These are phyloP conservation scores for Tiliqua scincoides DNA, from an alignment of 2,113 vertebrate species.

Conservation along the genomic window DNA sequence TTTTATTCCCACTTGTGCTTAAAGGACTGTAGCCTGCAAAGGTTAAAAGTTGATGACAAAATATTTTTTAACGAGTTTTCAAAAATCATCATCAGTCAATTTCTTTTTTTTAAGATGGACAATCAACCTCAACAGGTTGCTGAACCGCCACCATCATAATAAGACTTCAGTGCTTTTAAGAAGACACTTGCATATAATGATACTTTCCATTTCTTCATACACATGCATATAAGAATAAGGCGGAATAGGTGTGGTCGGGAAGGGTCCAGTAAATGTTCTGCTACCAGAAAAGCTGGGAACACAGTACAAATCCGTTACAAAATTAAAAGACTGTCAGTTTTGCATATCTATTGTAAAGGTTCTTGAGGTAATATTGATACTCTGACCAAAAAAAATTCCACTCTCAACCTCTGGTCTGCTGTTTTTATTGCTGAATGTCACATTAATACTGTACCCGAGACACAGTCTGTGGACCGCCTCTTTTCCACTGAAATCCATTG, in stretches of 20 bases:
- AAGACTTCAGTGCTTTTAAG: conserved; percentile 67
- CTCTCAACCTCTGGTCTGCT: conserved; percentile 56
- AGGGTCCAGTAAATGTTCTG: conserved; percentile 52
- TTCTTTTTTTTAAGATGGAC: conserved; percentile 26
- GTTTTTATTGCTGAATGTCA: conserved; percentile 80
- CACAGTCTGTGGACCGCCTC: not conserved
- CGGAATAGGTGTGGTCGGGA: conserved; percentile 40
- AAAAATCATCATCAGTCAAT: conserved; percentile 50
- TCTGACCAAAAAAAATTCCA: conserved; percentile 60
- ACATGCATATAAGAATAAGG: conserved; percentile 59
- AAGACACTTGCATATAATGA: conserved; percentile 66
- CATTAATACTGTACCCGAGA: conserved; percentile 47
- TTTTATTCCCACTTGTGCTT: conserved; percentile 69
- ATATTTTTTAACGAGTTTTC: conserved; percentile 30
- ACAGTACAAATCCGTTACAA: conserved; percentile 70
- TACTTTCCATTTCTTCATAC: conserved; percentile 55
- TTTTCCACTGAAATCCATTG: not conserved
- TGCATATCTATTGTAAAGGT: conserved; percentile 79
- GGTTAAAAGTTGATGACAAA: conserved; percentile 67
- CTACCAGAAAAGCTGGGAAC: conserved; percentile 68
- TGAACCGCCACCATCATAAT: conserved; percentile 50
- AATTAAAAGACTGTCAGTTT: conserved; percentile 66
- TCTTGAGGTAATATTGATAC: conserved; percentile 78
- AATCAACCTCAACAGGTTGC: conserved; percentile 39
- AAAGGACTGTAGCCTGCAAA: conserved; percentile 53